These are phyloP conservation scores for Corythucha ciliata DNA, from an alignment of 2,888 invertebrate genomes.

Conservation along the genomic window DNA sequence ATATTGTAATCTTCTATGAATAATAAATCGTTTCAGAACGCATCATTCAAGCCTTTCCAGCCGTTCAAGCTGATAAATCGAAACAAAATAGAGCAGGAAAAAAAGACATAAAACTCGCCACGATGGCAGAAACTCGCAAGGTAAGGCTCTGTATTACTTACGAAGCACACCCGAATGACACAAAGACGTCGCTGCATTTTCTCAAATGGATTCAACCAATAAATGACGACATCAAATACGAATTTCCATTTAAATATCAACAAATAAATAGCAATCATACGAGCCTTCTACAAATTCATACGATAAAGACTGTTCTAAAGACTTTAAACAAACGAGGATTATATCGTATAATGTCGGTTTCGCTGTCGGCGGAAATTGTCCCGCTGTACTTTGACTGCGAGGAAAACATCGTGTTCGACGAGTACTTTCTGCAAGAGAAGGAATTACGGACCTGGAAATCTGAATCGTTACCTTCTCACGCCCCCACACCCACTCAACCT, in stretches of 20 bases:
- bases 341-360: neutral
- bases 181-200: slow-evolving; percentile 3
- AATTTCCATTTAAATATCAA: slow-evolving; percentile 1
- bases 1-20: too few relatives aligned
- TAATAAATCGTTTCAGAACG: too few relatives aligned
- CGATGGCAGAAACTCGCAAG: too few relatives aligned
- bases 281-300: slow-evolving; percentile 2
- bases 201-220: slow-evolving; percentile 1
- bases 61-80: too few relatives aligned
- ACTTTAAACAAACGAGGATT: too few relatives aligned
- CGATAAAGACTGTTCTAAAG: neutral
- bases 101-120: too few relatives aligned
- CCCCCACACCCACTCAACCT: too few relatives aligned
- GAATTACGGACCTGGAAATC: too few relatives aligned
- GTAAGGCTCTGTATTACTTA: slow-evolving; percentile 1
- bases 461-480: too few relatives aligned
- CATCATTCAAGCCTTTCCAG: too few relatives aligned
- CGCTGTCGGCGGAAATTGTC: neutral
- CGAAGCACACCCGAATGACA: neutral
- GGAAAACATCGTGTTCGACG: neutral
- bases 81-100: too few relatives aligned
- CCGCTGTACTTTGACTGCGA: neutral
- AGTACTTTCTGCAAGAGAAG: too few relatives aligned
- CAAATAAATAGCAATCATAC: neutral
- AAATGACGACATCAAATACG: neutral